A percentile compares a stretch with the other conserved stretches of the same genome.
Conservation (phyloP, 2,888 invertebrate genomes). For the Atherix ibis region DNA sequence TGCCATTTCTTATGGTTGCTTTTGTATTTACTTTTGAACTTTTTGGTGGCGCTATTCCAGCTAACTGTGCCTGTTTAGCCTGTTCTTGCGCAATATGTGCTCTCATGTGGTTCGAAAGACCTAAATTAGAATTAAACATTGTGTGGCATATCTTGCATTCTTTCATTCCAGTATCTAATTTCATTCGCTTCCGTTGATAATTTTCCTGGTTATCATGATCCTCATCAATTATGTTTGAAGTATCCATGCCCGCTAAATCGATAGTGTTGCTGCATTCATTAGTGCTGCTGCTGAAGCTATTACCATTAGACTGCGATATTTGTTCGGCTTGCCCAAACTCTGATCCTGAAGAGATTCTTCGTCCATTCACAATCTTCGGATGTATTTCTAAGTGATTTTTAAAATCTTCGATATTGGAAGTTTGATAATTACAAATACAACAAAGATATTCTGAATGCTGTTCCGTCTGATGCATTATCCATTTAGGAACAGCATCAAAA, state of each 20-base stretch:
- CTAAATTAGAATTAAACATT: conserved; percentile 28
- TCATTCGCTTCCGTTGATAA: conserved; percentile 10
- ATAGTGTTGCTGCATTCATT: not conserved
- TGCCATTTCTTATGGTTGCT: not conserved
- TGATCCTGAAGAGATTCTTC: not conserved
- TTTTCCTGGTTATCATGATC: conserved; percentile 15
- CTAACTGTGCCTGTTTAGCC: not conserved
- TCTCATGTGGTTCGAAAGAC: conserved; percentile 31
- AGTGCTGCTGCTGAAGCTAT: no score
- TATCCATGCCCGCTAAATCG: conserved; percentile 8
- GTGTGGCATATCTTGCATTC: conserved; percentile 29
- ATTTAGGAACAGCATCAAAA: conserved; percentile 11
- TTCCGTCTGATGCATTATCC: conserved; percentile 13
- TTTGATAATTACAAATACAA: conserved; percentile 13
- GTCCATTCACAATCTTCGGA: conserved; percentile 4
- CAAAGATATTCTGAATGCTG: conserved; percentile 11
- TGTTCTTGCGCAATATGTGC: conserved; percentile 20
- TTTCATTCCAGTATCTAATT: conserved; percentile 14
- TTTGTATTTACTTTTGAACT: not conserved
- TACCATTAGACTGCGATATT: no score
- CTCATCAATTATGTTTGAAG: conserved; percentile 21
- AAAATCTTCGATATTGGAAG: conserved; percentile 11
- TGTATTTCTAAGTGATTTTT: conserved; percentile 12
- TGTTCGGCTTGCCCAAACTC: no score
- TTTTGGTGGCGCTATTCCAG: not conserved